Conservation (phyloP, 92 coral and sea anemone genomes). For the Isaurus tuberculatus region DNA sequence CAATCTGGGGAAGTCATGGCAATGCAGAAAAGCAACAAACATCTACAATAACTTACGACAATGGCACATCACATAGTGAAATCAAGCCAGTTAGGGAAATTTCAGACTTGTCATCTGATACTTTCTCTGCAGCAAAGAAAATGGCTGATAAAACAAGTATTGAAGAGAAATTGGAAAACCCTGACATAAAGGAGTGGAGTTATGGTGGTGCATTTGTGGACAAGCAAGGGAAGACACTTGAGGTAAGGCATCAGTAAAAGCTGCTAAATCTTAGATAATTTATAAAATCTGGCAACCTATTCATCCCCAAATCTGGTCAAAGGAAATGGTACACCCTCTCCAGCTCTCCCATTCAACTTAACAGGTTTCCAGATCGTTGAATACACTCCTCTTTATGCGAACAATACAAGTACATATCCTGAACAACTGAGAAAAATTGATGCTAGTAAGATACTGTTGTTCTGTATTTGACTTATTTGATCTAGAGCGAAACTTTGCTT, state of each 20-base stretch:
- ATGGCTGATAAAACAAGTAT: neutral
- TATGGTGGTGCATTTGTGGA: slow-evolving; percentile 75
- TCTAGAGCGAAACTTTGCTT: no score
- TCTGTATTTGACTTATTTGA: no score
- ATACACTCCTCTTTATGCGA: no score
- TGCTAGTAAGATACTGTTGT: neutral
- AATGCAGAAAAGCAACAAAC: neutral
- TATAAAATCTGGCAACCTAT: no score
- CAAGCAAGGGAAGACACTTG: slow-evolving; percentile 77
- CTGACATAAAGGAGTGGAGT: slow-evolving; percentile 75
- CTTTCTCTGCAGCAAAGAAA: neutral
- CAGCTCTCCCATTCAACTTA: no score
- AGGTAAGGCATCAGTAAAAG: slow-evolving; percentile 73
- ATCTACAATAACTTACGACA: neutral
- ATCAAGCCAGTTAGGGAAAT: neutral
- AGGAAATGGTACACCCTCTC: no score
- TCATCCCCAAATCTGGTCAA: no score
- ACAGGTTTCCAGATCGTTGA: no score
- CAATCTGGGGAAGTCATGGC: neutral
- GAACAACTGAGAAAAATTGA: slow-evolving; percentile 46
- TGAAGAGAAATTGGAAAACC: slow-evolving; percentile 10
- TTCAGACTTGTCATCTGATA: neutral
- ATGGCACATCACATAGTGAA: neutral
- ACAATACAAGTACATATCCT: no score
- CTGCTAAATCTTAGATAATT: no score